phyloP scores from a whole-genome alignment of 2,113 vertebrate species.

The Panthera uncia region DNA sequence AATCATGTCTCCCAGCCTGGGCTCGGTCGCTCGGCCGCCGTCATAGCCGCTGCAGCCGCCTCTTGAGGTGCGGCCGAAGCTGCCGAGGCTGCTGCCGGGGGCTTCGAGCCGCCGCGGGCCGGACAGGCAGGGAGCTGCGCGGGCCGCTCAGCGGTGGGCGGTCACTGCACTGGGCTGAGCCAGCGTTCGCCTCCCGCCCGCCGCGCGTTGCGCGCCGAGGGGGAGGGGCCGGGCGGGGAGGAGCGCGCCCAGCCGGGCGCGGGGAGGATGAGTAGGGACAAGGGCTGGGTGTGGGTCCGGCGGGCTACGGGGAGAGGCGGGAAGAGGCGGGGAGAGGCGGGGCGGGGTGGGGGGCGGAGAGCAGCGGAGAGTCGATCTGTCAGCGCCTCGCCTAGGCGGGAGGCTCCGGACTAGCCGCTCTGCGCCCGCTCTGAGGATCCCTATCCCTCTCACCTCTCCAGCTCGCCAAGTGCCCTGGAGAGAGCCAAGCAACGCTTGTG shows the following conservation, averaged over 20 bases:
- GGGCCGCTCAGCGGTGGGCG: constrained; percentile 77
- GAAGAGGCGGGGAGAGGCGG: not conserved
- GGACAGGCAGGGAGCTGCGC: constrained; percentile 84
- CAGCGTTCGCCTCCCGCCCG: constrained; percentile 80
- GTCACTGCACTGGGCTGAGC: constrained; percentile 80
- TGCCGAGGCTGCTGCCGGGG: constrained; percentile 82
- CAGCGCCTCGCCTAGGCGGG: not conserved
- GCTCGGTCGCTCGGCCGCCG: constrained; percentile 77
- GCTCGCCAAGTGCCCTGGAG: constrained; percentile 74
- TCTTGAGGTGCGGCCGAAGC: constrained; percentile 79
- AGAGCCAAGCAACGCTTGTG: constrained; percentile 85
- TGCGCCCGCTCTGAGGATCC: constrained; percentile 39
- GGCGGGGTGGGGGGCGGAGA: not conserved
- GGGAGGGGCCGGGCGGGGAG: constrained; percentile 63
- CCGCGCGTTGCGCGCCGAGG: constrained; percentile 30
- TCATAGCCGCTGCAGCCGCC: constrained; percentile 79
- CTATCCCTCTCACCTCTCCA: constrained; percentile 50
- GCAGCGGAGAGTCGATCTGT: not conserved
- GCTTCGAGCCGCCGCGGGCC: constrained; percentile 83
- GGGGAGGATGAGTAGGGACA: constrained; percentile 27
- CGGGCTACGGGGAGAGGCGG: not conserved
- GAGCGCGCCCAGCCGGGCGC: constrained; percentile 63
- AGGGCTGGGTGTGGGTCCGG: constrained; percentile 58
- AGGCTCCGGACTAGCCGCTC: constrained; percentile 36
- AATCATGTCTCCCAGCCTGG: constrained; percentile 84